Percentiles rank a stretch among this genome's conserved stretches.
Evolutionary conservation across 2,888 invertebrate species (phyloP).

Genomic region (Metellina segmentata): DNA sequence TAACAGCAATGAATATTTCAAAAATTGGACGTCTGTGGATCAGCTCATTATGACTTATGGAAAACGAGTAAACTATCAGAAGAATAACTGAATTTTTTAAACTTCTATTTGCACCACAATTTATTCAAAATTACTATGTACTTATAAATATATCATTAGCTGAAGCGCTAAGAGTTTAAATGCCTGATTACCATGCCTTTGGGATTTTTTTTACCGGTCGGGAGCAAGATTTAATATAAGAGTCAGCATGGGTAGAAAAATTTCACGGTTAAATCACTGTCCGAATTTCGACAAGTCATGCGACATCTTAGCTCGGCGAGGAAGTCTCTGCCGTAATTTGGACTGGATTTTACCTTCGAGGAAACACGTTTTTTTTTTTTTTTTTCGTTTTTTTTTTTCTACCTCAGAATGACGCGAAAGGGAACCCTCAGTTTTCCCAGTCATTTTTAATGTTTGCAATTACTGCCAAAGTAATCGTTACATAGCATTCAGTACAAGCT

Average conservation of each 20-base stretch:
- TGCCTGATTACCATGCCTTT: too few species aligned
- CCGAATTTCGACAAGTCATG: background rate
- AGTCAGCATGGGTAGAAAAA: background rate
- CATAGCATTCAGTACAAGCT: background rate
- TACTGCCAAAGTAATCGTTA: slow-evolving; percentile 29
- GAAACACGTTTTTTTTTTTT: background rate
- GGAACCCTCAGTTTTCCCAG: background rate
- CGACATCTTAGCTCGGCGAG: background rate
- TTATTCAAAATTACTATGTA: too few species aligned
- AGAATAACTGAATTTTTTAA: too few species aligned
- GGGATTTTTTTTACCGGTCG: background rate
- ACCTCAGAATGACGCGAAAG: background rate
- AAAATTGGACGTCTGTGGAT: too few species aligned
- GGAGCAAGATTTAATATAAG: background rate
- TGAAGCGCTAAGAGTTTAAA: too few species aligned
- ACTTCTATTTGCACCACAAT: too few species aligned
- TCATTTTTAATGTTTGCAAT: slow-evolving; percentile 37
- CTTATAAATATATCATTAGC: too few species aligned
- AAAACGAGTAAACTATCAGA: too few species aligned
- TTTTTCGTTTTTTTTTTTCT: too few species aligned
- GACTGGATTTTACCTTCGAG: background rate
- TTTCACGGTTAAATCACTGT: background rate
- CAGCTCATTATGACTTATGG: too few species aligned
- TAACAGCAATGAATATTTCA: too few species aligned
- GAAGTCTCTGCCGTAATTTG: background rate